Conservation (phyloP, 2,888 invertebrate species). For the Drosophila kuntzei region DNA sequence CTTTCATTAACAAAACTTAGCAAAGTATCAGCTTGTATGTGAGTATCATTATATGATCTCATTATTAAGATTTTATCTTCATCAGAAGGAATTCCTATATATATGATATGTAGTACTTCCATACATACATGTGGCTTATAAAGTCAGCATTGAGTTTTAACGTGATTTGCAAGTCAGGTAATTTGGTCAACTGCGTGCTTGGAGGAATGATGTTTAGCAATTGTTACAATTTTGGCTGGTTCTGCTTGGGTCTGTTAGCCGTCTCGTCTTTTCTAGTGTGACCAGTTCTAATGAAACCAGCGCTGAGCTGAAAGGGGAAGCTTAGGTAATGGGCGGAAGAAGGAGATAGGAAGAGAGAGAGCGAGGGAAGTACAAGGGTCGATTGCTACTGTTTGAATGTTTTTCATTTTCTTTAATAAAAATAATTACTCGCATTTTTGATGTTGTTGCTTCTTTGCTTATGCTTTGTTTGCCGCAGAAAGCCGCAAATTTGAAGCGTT, state of each 20-base stretch:
- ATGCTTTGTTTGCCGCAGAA: constrained; percentile 64
- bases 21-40: neutral
- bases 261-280: constrained; percentile 16
- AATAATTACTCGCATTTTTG: constrained; percentile 70
- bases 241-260: neutral
- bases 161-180: neutral
- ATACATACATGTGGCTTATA: neutral
- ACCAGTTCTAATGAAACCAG: constrained; percentile 53
- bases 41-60: constrained; percentile 5
- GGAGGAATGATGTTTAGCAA: constrained; percentile 16
- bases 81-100: neutral
- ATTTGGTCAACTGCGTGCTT: constrained; percentile 5
- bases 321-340: neutral
- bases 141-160: neutral
- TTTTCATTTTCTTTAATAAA: constrained; percentile 64
- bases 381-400: constrained; percentile 12
- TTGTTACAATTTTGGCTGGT: constrained; percentile 9
- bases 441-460: constrained; percentile 34
- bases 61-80: constrained; percentile 3
- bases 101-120: neutral
- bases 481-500: constrained; percentile 72
- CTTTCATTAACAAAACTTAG: neutral
- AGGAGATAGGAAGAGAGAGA: neutral
- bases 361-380: constrained; percentile 21
- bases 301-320: neutral